Percentiles rank a stretch among this genome's conserved stretches.
phyloP scores from a whole-genome alignment of 2,113 vertebrate species.

The Neodon shergylaensis region DNA sequence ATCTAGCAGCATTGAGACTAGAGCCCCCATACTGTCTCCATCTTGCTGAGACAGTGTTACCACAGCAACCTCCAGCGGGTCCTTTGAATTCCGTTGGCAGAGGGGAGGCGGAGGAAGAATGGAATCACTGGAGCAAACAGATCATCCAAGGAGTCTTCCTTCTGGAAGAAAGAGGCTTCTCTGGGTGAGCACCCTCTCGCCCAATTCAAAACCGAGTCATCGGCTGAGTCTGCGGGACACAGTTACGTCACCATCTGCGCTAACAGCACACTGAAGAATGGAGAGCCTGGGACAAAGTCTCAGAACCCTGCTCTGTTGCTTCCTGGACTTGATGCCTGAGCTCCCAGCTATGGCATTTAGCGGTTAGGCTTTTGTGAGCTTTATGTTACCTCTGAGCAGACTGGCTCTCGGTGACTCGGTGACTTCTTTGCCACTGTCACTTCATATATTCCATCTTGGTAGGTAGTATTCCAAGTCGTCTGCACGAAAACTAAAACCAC shows the following conservation, averaged over 20 bases:
- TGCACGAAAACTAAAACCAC: background rate
- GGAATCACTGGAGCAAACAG: background rate
- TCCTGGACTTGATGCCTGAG: background rate
- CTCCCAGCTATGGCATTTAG: background rate
- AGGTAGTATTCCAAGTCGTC: background rate
- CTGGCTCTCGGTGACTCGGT: background rate
- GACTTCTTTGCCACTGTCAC: background rate
- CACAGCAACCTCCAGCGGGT: background rate
- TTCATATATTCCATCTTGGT: background rate
- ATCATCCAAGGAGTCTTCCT: background rate
- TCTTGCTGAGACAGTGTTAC: background rate
- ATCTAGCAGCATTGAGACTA: background rate
- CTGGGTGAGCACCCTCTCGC: background rate
- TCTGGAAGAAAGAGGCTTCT: background rate
- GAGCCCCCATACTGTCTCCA: background rate
- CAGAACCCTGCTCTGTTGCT: background rate
- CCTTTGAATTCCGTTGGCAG: background rate
- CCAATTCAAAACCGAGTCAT: background rate
- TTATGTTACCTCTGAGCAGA: background rate
- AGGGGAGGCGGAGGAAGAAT: background rate
- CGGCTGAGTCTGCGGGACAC: background rate
- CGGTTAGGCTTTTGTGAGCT: background rate
- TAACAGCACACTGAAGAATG: background rate
- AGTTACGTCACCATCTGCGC: background rate
- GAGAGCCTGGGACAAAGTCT: background rate